Evolutionary conservation across 1,140 invertebrate species (phyloP), one percentile per base, ranked within the genome.

Genomic region (Aphaenogaster rudis): DNA sequence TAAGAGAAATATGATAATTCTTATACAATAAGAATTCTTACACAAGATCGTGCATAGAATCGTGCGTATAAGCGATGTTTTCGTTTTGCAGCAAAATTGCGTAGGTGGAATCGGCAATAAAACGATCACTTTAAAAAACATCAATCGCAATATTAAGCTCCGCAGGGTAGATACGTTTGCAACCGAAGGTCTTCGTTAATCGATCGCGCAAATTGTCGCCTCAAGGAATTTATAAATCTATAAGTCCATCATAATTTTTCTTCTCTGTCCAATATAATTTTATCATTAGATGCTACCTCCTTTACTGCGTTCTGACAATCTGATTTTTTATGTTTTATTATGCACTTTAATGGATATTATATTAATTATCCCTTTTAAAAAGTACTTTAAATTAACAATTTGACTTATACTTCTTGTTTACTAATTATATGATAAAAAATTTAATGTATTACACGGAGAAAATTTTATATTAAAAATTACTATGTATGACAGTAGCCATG

Each of bases 131-230:
- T 74, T 17, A 61, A 59, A 36, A 80, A 84, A 63, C 54, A 48
- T 50, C 17, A 74, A 45, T 39, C 69, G 54, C 28, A 76, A 50
- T 84, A 84, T 48, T 74, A 17, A 84, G 17, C 42, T 76, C 52
- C 28, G 42, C 69, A 50, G 54, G 69, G 42, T 84, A 72, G 28
- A n/a, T 45, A 39, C 42, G 15, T 39, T 54, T 15, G 50, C 79
- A 76, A 5, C 50, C 33, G 80, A 84, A 84, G 80, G 69, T 50
- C 80, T 84, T 84, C 69, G 54, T 45, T 61, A 63, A 84, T 82
- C 80, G 52, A 82, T 82, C 67, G 42, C n/a, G 28, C 39, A 69
- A 74, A 72, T 76, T 17, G 13, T 74, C 80, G 80, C 54, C 28
- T 74, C 54, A 13, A 59, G 80, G 66, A 69, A 69, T 69, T 2